These are phyloP conservation scores for Hydrotaea cyrtoneurina DNA, from an alignment of 2,888 invertebrate genomes.

Conservation along the genomic window DNA sequence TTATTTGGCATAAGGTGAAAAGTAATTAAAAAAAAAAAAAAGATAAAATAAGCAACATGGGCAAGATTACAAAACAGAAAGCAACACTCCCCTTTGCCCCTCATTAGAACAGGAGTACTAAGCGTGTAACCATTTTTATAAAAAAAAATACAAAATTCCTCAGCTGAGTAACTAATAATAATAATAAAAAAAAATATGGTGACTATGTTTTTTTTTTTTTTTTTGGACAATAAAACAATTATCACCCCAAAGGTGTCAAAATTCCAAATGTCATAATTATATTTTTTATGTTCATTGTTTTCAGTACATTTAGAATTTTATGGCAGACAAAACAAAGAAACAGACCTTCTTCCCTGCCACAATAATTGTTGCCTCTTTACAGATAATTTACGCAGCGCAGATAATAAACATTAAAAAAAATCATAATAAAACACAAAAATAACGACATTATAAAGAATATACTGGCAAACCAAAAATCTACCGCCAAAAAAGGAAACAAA, in stretches of 20 bases:
- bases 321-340: not conserved
- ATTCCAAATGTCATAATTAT: constrained; percentile 21
- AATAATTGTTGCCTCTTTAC: not conserved
- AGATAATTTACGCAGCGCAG: not conserved
- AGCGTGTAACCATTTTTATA: not conserved
- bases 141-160: not conserved
- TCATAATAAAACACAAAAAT: too few species aligned
- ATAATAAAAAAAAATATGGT: not conserved
- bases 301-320: constrained; percentile 5
- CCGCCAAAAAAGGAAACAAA: not conserved
- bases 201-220: not conserved
- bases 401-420: not conserved
- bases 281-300: constrained; percentile 8
- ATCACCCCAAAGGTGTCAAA: constrained; percentile 36
- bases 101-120: too few species aligned
- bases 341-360: not conserved
- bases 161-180: not conserved
- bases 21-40: not conserved
- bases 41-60: not conserved
- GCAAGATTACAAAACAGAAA: not conserved
- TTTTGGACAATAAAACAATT: constrained; percentile 18
- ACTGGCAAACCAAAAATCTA: too few species aligned
- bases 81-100: too few species aligned
- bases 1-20: not conserved
- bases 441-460: too few species aligned